Conservation (phyloP, 2,113 vertebrate genomes). For the Phalacrocorax brasilianus region DNA sequence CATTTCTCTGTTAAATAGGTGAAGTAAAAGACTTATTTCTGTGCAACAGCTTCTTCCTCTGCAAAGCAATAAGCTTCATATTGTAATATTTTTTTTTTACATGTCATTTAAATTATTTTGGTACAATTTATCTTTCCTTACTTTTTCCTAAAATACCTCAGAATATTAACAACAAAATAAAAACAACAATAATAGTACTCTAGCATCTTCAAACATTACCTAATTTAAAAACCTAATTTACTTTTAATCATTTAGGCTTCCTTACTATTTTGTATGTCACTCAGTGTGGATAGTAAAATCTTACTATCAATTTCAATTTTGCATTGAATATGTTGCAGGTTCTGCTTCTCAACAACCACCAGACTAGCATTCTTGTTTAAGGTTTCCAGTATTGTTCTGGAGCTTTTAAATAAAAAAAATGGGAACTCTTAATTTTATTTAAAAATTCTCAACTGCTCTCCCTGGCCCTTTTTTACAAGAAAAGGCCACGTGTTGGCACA, state of each 20-base stretch:
- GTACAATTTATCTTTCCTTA: slow-evolving; percentile 26
- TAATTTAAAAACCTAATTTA: slow-evolving; percentile 53
- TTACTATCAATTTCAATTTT: slow-evolving; percentile 13
- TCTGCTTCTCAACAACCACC: background rate
- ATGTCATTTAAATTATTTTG: slow-evolving; percentile 39
- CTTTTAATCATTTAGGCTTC: slow-evolving; percentile 20
- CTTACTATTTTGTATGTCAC: background rate
- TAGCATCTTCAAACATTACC: slow-evolving; percentile 39
- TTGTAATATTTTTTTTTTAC: background rate
- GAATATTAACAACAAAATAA: slow-evolving; percentile 52
- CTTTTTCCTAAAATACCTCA: slow-evolving; percentile 23
- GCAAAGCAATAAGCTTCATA: slow-evolving; percentile 2
- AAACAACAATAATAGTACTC: background rate
- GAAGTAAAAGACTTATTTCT: background rate
- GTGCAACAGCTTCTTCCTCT: background rate
- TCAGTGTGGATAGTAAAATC: slow-evolving; percentile 30
- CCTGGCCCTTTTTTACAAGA: background rate
- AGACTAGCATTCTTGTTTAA: background rate
- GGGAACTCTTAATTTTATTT: background rate
- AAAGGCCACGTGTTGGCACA: background rate
- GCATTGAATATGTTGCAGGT: background rate
- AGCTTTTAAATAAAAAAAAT: background rate
- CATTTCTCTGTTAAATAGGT: background rate
- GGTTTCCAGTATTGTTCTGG: background rate
- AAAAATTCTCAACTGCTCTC: background rate